Evolutionary conservation across 1,140 invertebrate genomes (phyloP).

Genomic region (Doryteuthis pealeii): DNA sequence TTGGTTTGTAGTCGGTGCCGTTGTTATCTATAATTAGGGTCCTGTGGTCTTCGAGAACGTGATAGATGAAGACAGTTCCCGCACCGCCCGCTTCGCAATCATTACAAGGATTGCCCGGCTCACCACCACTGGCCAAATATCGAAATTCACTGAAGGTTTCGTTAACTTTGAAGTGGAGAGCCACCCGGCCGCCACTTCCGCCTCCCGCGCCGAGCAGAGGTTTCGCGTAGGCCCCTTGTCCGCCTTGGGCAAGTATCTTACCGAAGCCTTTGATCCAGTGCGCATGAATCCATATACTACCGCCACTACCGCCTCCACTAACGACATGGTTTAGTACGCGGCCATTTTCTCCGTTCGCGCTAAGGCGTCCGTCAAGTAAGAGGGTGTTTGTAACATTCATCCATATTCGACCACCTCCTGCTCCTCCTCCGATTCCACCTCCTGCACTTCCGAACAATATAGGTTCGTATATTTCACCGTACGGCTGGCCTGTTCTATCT

Average conservation of each 20-base stretch:
- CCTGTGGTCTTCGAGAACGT: constrained; percentile 36
- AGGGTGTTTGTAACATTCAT: constrained; percentile 47
- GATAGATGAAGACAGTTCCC: constrained; percentile 45
- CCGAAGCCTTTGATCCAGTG: constrained; percentile 38
- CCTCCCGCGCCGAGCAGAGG: constrained; percentile 28
- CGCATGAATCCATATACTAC: constrained; percentile 45
- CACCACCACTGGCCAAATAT: constrained; percentile 41
- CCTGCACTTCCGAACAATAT: constrained; percentile 43
- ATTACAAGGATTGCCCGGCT: constrained; percentile 25
- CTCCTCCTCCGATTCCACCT: constrained; percentile 37
- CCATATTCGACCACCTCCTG: constrained; percentile 47
- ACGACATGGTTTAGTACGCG: constrained; percentile 13
- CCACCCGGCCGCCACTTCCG: constrained; percentile 42
- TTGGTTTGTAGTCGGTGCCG: constrained; percentile 28
- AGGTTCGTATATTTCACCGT: constrained; percentile 45
- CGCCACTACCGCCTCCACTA: constrained; percentile 44
- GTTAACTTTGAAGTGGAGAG: constrained; percentile 43
- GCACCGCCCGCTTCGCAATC: constrained; percentile 38
- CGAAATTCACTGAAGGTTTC: constrained; percentile 45
- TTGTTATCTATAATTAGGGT: constrained; percentile 47
- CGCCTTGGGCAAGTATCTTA: constrained; percentile 33
- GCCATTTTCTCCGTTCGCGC: constrained; percentile 39
- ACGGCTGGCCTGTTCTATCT: constrained; percentile 27
- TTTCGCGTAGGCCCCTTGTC: constrained; percentile 25
- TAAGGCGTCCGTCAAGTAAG: constrained; percentile 38